A percentile compares a stretch with the other conserved stretches of the same genome.
phyloP scores from a whole-genome alignment of 2,888 invertebrate genomes.

The Kuschelorhynchus macadamiae region DNA sequence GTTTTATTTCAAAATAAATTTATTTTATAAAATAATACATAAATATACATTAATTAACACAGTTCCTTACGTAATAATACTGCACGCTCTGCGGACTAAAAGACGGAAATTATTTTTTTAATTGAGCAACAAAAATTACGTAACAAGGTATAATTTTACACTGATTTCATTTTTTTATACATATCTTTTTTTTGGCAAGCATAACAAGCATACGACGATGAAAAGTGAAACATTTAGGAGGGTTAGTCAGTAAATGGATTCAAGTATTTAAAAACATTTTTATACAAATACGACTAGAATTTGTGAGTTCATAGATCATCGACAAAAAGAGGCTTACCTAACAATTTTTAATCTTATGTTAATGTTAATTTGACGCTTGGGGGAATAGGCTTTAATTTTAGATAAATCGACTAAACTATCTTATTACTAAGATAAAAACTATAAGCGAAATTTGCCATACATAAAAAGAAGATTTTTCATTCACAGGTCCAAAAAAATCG shows the following conservation, averaged over 20 bases:
- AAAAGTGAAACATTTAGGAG: background rate
- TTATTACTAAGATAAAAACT: no score
- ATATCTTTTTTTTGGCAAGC: constrained; percentile 26
- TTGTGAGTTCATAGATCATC: no score
- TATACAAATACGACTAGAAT: no score
- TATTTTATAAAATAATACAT: constrained; percentile 46
- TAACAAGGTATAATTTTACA: constrained; percentile 4
- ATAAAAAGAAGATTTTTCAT: no score
- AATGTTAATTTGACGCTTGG: no score
- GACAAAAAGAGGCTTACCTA: no score
- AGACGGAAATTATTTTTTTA: constrained; percentile 19
- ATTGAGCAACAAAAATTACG: constrained; percentile 34
- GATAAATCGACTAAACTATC: no score
- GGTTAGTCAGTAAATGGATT: background rate
- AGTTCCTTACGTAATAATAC: constrained; percentile 65
- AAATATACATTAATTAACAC: constrained; percentile 65
- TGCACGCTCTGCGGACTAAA: constrained; percentile 60
- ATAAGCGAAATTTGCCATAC: no score
- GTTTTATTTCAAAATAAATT: constrained; percentile 2
- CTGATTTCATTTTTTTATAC: constrained; percentile 33
- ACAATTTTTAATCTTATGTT: no score
- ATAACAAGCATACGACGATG: constrained; percentile 12
- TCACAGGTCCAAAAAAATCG: no score
- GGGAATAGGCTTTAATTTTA: no score
- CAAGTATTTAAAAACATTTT: no score